A percentile compares a stretch with the other conserved stretches of the same genome.
Conservation (phyloP, 1,140 invertebrate species). For the Achatina immaculata region DNA sequence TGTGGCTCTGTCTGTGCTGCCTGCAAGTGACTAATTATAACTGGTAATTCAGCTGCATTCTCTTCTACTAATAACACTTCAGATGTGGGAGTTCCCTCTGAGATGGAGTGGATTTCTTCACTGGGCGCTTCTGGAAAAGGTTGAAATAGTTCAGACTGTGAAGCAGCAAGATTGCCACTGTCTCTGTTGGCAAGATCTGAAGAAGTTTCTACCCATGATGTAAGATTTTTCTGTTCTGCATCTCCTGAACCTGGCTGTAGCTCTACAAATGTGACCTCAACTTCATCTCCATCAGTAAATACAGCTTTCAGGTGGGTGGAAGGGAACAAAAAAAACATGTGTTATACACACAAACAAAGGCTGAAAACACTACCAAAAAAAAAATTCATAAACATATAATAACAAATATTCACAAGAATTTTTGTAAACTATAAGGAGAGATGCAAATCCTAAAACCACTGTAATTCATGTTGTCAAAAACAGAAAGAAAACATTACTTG, state of each 20-base stretch:
- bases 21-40: too few species aligned
- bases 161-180: neutral
- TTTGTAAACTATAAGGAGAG: neutral
- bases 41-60: neutral
- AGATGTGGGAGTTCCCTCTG: neutral
- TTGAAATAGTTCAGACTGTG: neutral
- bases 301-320: too few species aligned
- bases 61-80: neutral
- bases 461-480: too few species aligned
- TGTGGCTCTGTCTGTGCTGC: too few species aligned
- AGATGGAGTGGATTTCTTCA: neutral
- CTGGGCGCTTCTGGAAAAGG: neutral
- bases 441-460: too few species aligned
- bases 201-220: neutral
- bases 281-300: too few species aligned
- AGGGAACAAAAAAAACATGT: too few species aligned
- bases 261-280: neutral
- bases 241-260: neutral
- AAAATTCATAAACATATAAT: too few species aligned
- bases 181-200: neutral
- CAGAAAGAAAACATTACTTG: too few species aligned
- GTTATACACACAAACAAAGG: too few species aligned
- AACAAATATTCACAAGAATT: neutral
- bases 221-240: neutral
- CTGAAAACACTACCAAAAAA: too few species aligned